These are phyloP conservation scores for Stylophora pistillata DNA, from an alignment of 64 coral and sea anemone species.

Conservation along the genomic window DNA sequence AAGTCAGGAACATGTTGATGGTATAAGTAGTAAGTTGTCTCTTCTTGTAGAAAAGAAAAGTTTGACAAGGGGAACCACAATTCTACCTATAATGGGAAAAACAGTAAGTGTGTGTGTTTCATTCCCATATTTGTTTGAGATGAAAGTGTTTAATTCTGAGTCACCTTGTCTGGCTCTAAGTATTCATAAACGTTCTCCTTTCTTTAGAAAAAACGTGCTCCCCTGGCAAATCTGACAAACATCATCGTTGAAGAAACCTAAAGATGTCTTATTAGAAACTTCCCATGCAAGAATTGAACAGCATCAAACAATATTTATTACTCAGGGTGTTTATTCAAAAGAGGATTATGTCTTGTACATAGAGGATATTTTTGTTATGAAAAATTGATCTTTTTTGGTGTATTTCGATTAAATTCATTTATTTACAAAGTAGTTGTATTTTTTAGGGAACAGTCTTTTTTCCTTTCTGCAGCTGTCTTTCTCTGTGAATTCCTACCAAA, in stretches of 20 bases:
- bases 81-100: not conserved
- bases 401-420: too few species aligned
- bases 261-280: not conserved
- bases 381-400: too few species aligned
- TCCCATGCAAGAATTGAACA: not conserved
- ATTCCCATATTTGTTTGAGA: not conserved
- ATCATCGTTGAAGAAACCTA: constrained; percentile 1
- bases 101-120: not conserved
- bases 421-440: too few species aligned
- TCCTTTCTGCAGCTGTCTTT: too few species aligned
- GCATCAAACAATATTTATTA: too few species aligned
- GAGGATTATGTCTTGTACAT: too few species aligned
- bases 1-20: not conserved
- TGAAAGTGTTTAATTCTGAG: not conserved
- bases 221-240: constrained; percentile 14
- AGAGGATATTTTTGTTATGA: too few species aligned
- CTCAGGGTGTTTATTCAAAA: not conserved
- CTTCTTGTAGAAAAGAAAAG: constrained; percentile 16
- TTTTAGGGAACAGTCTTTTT: too few species aligned
- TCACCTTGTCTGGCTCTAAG: not conserved
- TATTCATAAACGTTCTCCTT: not conserved
- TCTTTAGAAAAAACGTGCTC: constrained; percentile 23
- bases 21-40: not conserved
- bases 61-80: constrained; percentile 2
- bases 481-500: too few species aligned